A percentile compares a stretch with the other conserved stretches of the same genome.
Evolutionary conservation across 2,113 vertebrate species (phyloP).

Genomic region (Kobus ellipsiprymnus): DNA sequence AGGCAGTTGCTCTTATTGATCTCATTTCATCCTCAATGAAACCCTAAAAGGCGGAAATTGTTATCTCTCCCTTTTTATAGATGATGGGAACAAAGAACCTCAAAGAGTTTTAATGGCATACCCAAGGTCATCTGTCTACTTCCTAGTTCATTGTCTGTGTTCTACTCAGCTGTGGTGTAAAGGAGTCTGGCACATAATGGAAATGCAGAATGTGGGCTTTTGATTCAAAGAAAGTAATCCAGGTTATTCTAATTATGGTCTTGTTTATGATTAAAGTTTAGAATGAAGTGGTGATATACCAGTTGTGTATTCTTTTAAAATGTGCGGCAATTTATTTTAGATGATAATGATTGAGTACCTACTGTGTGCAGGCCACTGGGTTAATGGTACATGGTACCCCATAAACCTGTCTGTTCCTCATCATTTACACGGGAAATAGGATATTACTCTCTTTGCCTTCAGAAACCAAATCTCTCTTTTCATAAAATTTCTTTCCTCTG

Average conservation of each 20-base stretch:
- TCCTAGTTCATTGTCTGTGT: neutral
- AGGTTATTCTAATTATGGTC: constrained; percentile 7
- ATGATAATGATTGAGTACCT: neutral
- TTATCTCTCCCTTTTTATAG: neutral
- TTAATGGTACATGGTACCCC: neutral
- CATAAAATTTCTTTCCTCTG: neutral
- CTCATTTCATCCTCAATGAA: constrained; percentile 17
- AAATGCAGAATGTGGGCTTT: neutral
- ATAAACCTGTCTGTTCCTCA: neutral
- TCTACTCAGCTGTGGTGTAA: neutral
- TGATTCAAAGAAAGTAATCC: neutral
- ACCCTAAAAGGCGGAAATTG: constrained; percentile 11
- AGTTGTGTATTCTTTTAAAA: neutral
- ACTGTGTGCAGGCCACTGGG: neutral
- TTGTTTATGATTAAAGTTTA: neutral
- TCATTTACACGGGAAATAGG: neutral
- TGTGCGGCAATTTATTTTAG: neutral
- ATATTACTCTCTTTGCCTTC: neutral
- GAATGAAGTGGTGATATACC: neutral
- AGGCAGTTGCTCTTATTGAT: neutral
- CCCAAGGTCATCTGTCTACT: neutral
- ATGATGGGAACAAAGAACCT: neutral
- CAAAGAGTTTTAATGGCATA: neutral
- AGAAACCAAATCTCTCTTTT: neutral
- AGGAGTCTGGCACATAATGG: neutral